These are phyloP conservation scores for Grantiella picta DNA, from an alignment of 2,113 vertebrate species.

Conservation along the genomic window DNA sequence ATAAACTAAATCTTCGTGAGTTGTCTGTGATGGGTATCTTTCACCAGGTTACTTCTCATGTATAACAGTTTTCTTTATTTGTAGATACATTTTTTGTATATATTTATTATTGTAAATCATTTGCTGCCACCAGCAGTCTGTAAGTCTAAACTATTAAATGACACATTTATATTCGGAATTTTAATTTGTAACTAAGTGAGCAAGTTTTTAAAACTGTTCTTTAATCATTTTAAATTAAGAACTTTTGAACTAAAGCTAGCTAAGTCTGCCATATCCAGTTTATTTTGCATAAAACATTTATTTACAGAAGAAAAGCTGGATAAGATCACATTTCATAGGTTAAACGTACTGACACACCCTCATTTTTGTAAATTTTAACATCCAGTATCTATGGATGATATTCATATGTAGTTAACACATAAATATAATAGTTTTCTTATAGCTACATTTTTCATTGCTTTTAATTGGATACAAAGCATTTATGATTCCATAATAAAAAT, in stretches of 20 bases:
- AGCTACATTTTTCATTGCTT: constrained; percentile 68
- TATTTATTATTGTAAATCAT: constrained; percentile 87
- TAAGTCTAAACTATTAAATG: constrained; percentile 89
- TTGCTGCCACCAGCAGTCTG: constrained; percentile 91
- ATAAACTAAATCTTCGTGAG: constrained; percentile 85
- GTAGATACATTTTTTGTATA: constrained; percentile 83
- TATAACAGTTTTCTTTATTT: constrained; percentile 80
- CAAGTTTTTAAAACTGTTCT: constrained; percentile 77
- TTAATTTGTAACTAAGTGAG: constrained; percentile 81
- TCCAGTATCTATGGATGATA: constrained; percentile 63
- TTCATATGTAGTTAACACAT: constrained; percentile 67
- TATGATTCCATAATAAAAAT: constrained; percentile 73
- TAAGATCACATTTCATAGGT: constrained; percentile 66
- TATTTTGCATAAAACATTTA: constrained; percentile 73
- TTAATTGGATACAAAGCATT: constrained; percentile 72
- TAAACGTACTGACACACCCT: constrained; percentile 53
- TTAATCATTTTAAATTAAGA: constrained; percentile 79
- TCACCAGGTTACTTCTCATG: constrained; percentile 78
- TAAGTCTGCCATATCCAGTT: constrained; percentile 71
- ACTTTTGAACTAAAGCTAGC: constrained; percentile 75
- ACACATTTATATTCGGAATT: constrained; percentile 85
- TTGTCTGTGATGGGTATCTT: constrained; percentile 87
- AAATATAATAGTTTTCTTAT: constrained; percentile 69
- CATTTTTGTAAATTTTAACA: constrained; percentile 72
- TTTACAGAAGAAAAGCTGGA: constrained; percentile 65